phyloP scores from a whole-genome alignment of 2,113 vertebrate genomes.

The Syrmaticus mikado region DNA sequence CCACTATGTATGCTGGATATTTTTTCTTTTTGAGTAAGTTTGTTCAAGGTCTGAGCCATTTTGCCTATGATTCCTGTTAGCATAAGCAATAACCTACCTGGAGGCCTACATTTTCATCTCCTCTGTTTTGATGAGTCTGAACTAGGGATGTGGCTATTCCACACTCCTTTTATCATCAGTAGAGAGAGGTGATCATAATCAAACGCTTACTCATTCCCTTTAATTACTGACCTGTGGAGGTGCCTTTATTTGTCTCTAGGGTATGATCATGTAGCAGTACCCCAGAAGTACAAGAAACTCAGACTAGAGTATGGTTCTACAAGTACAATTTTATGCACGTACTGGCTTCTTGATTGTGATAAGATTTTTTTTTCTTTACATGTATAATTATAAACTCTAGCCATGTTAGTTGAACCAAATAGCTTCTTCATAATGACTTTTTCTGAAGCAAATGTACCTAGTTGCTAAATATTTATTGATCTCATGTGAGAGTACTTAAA shows the following conservation, averaged over 20 bases:
- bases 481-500: background rate
- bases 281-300: background rate
- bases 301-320: background rate
- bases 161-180: background rate
- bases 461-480: background rate
- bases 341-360: background rate
- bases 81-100: background rate
- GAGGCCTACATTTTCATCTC: background rate
- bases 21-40: background rate
- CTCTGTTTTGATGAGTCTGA: background rate
- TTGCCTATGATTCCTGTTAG: background rate
- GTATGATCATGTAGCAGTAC: background rate
- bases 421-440: background rate
- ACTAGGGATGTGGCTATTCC: background rate
- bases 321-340: fast-evolving
- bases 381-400: background rate
- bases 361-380: background rate
- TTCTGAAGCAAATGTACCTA: background rate
- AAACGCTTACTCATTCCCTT: background rate
- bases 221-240: background rate
- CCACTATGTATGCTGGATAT: background rate
- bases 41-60: background rate
- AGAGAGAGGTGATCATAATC: background rate
- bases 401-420: background rate
- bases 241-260: background rate